These are phyloP conservation scores for Phania funesta DNA, from an alignment of 2,888 invertebrate genomes.

Conservation along the genomic window DNA sequence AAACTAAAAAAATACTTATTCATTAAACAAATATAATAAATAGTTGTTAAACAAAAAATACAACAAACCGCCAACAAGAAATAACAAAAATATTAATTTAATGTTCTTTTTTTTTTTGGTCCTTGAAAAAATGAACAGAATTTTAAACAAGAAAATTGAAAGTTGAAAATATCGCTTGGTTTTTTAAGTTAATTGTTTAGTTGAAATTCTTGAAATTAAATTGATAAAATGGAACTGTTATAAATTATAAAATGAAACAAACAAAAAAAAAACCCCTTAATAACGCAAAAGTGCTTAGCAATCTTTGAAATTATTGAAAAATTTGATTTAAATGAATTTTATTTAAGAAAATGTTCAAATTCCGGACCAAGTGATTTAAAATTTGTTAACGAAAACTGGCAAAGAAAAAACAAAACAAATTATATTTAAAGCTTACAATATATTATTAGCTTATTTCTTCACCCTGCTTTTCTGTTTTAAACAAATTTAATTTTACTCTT, in stretches of 20 bases:
- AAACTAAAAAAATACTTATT: constrained; percentile 32
- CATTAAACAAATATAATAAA: constrained; percentile 41
- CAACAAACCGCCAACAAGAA: constrained; percentile 52
- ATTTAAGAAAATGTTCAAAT: constrained; percentile 21
- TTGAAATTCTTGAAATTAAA: constrained; percentile 26
- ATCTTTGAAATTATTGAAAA: constrained; percentile 32
- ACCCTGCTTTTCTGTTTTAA: neutral
- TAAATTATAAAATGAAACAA: constrained; percentile 44
- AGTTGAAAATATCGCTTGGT: constrained; percentile 54
- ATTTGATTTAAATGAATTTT: neutral
- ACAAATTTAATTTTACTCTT: constrained; percentile 7
- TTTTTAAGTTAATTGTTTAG: constrained; percentile 26
- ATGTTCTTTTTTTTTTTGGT: constrained; percentile 42
- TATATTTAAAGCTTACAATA: constrained; percentile 29
- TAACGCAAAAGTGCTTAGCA: constrained; percentile 62
- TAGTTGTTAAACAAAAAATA: constrained; percentile 48
- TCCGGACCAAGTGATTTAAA: constrained; percentile 55
- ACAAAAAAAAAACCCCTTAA: constrained; percentile 25
- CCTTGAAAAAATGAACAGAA: constrained; percentile 31
- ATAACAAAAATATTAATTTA: constrained; percentile 1
- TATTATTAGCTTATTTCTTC: constrained; percentile 28
- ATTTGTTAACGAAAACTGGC: constrained; percentile 53
- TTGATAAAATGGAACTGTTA: constrained; percentile 18
- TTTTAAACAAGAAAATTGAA: constrained; percentile 37
- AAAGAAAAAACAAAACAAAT: neutral